A percentile compares a stretch with the other conserved stretches of the same genome.
Conservation (phyloP, 2,113 vertebrate genomes). For the Fregata magnificens region DNA sequence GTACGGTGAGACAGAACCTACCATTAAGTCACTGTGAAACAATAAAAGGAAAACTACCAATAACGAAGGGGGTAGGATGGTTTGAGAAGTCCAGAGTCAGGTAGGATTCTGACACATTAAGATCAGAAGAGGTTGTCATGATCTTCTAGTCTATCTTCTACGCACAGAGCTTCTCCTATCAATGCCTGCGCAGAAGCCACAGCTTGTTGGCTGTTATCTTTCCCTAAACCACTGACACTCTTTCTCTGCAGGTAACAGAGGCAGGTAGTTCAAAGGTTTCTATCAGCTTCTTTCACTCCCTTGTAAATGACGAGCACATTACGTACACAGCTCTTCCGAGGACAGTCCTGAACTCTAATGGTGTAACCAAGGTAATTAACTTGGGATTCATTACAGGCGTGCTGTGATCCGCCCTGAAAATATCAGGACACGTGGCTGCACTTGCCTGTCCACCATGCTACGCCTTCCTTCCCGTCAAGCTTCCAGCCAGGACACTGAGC, state of each 20-base stretch:
- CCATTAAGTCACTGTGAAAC: not conserved
- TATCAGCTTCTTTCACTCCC: not conserved
- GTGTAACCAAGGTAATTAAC: not conserved
- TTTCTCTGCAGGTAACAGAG: not conserved
- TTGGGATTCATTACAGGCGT: not conserved
- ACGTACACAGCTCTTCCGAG: not conserved
- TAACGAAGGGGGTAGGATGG: not conserved
- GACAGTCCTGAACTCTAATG: not conserved
- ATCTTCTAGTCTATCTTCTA: not conserved
- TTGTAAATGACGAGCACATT: not conserved
- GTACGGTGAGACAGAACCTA: accelerated
- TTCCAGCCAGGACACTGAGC: not conserved
- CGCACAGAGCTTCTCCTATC: not conserved
- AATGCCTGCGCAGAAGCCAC: not conserved
- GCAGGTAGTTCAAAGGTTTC: not conserved
- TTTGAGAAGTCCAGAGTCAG: not conserved
- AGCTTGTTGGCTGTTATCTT: not conserved
- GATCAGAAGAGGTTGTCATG: not conserved
- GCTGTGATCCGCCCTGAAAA: not conserved
- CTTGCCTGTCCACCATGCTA: not conserved
- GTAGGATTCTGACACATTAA: not conserved
- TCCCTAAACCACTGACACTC: not conserved
- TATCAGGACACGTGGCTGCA: not conserved
- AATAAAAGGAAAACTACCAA: not conserved
- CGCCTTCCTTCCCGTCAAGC: not conserved